Base-by-base conservation (phyloP, 2,888 invertebrate species). In the Rhingia rostrata region DNA sequence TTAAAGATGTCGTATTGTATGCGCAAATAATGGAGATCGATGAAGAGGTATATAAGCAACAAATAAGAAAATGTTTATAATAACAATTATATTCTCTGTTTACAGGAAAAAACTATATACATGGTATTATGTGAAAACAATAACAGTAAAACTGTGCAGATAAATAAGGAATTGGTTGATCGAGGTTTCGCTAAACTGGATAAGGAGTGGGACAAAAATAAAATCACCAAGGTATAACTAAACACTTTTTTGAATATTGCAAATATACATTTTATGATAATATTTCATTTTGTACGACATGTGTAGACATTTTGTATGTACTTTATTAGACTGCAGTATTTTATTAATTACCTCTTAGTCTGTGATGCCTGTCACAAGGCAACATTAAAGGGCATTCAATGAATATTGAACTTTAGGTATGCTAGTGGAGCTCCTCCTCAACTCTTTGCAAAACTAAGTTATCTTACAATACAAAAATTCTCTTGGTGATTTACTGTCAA, bases 81-180 rank as follows among this genome's bases (percentile, higher is more conserved):
- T 9, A 9, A 39, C 37, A 33, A 53, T 66, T 47, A 45, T 12
- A 66, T 47, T 51, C 7, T 37, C 12, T 47, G 49, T 51, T 64
- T 64, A 83, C 83, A 90, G 90, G 75, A 88, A 47, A 87, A 88
- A 4, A 77, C 80, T 0, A 78, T 87, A 0, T 87, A 88, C 41
- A 74, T 91, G 87, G 85, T 90, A 3, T 70, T 91, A 30, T 88
- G 89, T 53, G 88, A 91, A 75, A 88, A 89, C 4, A 87, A 88
- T 67, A 81, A 81, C 6, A 74, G 81, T 0, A 58, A 87, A 10
- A 81, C 86, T 12, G 45, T 87, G 2, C 88, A 88, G 73, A 87
- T 89, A 14, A 89, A 88, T 67, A 87, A 81, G 54, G 69, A 81
- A 10, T 49, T 88, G 77, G 86, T 88, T 10, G 86, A 86, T 72